Evolutionary conservation across 2,888 invertebrate genomes (phyloP).

Genomic region (Amphipyra berbera): DNA sequence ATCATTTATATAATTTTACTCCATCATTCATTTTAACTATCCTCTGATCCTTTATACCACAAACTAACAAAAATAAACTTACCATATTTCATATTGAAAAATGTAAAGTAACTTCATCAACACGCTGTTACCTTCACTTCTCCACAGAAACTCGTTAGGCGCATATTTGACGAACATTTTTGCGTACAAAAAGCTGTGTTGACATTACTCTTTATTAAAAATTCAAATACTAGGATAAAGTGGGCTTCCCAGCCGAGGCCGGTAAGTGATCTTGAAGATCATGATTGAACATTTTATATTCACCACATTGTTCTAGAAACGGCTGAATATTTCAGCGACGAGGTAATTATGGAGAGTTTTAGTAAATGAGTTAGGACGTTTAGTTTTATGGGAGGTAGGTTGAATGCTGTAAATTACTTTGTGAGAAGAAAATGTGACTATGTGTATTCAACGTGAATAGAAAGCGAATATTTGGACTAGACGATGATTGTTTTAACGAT

Average conservation of each 20-base stretch:
- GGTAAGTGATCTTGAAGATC: constrained; percentile 74
- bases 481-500: no score
- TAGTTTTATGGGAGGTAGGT: constrained; percentile 34
- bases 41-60: not conserved
- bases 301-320: constrained; percentile 60
- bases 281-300: constrained; percentile 81
- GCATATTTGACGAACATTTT: constrained; percentile 68
- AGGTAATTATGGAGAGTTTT: constrained; percentile 36
- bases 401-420: constrained; percentile 29
- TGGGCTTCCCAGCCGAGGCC: constrained; percentile 58
- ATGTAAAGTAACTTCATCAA: constrained; percentile 65
- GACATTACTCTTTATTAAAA: constrained; percentile 71
- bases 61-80: constrained; percentile 32
- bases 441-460: not conserved
- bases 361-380: constrained; percentile 39
- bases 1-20: no score
- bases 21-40: not conserved
- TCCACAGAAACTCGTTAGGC: constrained; percentile 61
- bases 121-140: constrained; percentile 59
- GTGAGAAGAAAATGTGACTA: constrained; percentile 10
- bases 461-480: not conserved
- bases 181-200: constrained; percentile 61
- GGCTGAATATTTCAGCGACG: constrained; percentile 39
- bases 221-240: constrained; percentile 71
- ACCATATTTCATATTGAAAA: constrained; percentile 52